Base-by-base conservation (phyloP, 2,797 vertebrate species). In the Alfaro cultratus region DNA sequence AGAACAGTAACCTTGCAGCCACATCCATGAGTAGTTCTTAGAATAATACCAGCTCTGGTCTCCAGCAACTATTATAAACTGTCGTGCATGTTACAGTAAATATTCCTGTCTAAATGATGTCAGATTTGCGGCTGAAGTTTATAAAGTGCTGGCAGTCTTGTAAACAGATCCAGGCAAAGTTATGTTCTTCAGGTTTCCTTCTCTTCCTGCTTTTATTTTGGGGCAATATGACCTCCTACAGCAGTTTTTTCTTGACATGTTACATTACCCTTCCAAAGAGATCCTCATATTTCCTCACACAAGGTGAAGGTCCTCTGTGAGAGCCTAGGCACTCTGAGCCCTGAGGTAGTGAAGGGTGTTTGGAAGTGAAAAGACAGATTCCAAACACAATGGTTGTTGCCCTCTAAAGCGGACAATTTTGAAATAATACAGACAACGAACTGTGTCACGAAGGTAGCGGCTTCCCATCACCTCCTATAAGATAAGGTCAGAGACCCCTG, bases 191-290 rank as follows among this genome's bases (percentile, higher is more conserved):
- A 70, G 82, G 81, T 89, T 89, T 79, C 68, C 46, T 36, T 87
- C 90, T 80, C 90, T 92, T 94, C 90, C 89, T 86, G 92, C 90
- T 91, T 93, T 94, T 95, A 93, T 96, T 76, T 94, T 91, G 80
- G 88, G 85, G 80, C 88, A 80, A 88, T 81, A 80, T 78, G 85
- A 93, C 91, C 86, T 86, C 82, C 83, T 85, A 79, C 85, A 55
- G 85, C 87, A 39, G 62, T 39, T 86, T 78, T 92, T 85, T 86
- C 87, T 23, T 91, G 80, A 78, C 88, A 88, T 57, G 89, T 93
- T 92, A 93, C 91, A 85, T 93, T 92, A 93, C 84, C 53, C 78
- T 72, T 84, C 84, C 79, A 70, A 82, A 81, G 83, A 90, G 75
- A 79, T 83, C 80, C 91, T 92, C 86, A 78, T 89, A 84, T 94